Evolutionary conservation across 1,140 invertebrate genomes (phyloP).

Genomic region (Aphis gossypii): DNA sequence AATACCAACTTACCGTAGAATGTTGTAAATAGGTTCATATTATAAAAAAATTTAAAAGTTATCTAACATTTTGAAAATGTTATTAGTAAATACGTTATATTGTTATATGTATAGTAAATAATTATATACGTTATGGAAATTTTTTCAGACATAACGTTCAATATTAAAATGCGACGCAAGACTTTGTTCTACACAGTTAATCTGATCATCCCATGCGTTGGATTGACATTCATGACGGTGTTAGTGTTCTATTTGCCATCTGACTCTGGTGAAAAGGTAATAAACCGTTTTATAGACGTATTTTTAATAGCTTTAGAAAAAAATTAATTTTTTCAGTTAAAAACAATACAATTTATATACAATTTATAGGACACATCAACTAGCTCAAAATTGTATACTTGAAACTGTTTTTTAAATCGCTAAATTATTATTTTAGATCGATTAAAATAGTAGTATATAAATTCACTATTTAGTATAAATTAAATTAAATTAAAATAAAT

Average conservation of each 20-base stretch:
- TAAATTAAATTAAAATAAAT: background rate
- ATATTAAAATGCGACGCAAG: conserved; percentile 91
- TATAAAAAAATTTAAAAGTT: too few relatives aligned
- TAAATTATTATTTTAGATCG: background rate
- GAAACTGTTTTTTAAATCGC: background rate
- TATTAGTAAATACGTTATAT: too few relatives aligned
- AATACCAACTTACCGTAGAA: too few relatives aligned
- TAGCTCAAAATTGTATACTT: too few relatives aligned
- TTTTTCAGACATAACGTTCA: conserved; percentile 89
- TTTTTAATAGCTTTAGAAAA: background rate
- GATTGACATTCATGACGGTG: conserved; percentile 91
- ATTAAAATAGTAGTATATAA: background rate
- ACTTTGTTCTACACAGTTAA: conserved; percentile 93
- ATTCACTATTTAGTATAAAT: background rate
- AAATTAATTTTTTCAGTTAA: background rate
- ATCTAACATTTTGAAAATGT: too few relatives aligned
- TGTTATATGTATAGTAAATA: too few relatives aligned
- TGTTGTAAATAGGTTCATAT: too few relatives aligned
- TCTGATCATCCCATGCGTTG: conserved; percentile 88
- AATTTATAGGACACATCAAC: background rate
- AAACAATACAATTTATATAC: background rate
- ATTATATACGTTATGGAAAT: background rate
- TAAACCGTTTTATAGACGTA: background rate
- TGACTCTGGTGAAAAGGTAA: conserved; percentile 91
- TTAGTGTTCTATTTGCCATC: conserved; percentile 95